phyloP scores from a whole-genome alignment of 2,888 invertebrate genomes.

The Diploptera punctata region DNA sequence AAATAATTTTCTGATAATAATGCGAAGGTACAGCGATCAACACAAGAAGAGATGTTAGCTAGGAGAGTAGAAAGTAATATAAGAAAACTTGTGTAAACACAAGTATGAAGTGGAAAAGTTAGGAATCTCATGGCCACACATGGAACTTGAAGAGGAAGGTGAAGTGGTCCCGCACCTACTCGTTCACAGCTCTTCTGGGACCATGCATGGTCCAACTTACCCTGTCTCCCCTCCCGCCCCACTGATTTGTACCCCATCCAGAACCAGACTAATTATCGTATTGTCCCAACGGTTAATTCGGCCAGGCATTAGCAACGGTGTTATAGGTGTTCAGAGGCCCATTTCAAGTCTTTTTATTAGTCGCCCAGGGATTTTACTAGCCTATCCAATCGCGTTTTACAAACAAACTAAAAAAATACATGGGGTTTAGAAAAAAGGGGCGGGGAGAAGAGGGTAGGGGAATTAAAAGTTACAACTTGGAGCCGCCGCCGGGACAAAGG shows the following conservation, averaged over 20 bases:
- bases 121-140: too few relatives aligned
- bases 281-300: slow-evolving; percentile 53
- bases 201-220: slow-evolving; percentile 14
- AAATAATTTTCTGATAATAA: too few relatives aligned
- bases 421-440: slow-evolving; percentile 5
- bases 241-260: slow-evolving; percentile 43
- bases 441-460: slow-evolving; percentile 25
- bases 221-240: slow-evolving; percentile 41
- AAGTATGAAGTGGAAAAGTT: too few relatives aligned
- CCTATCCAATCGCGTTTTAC: slow-evolving; percentile 38
- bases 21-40: too few relatives aligned
- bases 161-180: slow-evolving; percentile 11
- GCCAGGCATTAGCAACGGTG: slow-evolving; percentile 68
- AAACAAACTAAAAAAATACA: slow-evolving; percentile 33
- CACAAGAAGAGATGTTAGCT: too few relatives aligned
- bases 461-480: slow-evolving; percentile 42
- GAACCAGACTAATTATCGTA: slow-evolving; percentile 42
- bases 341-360: slow-evolving; percentile 69
- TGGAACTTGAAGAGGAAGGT: background rate
- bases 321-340: slow-evolving; percentile 74
- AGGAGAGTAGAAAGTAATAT: too few relatives aligned
- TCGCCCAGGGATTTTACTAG: slow-evolving; percentile 58
- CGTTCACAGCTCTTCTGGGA: slow-evolving; percentile 5
- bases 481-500: slow-evolving; percentile 18
- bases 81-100: too few relatives aligned